Evolutionary conservation across 2,113 vertebrate genomes (phyloP), one percentile per base, ranked within the genome.

Genomic region (Pachypanchax playfairii): DNA sequence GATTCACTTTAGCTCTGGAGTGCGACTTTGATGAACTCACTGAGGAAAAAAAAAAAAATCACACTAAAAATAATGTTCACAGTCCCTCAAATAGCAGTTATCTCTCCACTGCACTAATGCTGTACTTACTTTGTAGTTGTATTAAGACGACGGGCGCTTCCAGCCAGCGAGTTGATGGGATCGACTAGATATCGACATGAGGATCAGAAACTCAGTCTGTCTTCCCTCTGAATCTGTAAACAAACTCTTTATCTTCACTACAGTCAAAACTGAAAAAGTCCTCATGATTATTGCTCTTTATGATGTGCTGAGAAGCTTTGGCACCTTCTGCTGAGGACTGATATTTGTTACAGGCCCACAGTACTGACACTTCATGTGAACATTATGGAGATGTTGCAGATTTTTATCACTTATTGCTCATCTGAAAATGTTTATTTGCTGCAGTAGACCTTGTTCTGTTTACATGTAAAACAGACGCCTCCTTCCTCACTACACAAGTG

Each of bases 361-460:
- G 51, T 9, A 10, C 26, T 70, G 49, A 67, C 57, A 71, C 68
- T 70, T 59, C 41, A 60, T 21, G 42, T 48, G 20, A 56, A 26
- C 62, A 44, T 44, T 22, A 50, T 21, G 22, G 6, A 38, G 26
- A 58, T 57, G 50, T 72, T 69, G 20, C 38, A 66, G 42, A 41
- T 73, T 62, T 85, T 73, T 68, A 57, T 58, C 15, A 58, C 51
- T 59, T 71, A 76, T 78, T 84, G 65, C 73, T 53, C 15, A 29
- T 55, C 47, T 51, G 18, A 42, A 56, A 52, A 38, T 84, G 46
- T 73, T 72, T 77, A 81, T 77, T 66, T 54, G 73, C 14, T 3
- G 35, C 44, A 6, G 20, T 2, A 77, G 36, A 72, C 35, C 50
- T 68, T 63, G 65, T 59, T 74, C 43, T 29, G 20, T 67, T 39